These are phyloP conservation scores for Plectropomus leopardus DNA, from an alignment of 2,113 vertebrate species.

Conservation along the genomic window DNA sequence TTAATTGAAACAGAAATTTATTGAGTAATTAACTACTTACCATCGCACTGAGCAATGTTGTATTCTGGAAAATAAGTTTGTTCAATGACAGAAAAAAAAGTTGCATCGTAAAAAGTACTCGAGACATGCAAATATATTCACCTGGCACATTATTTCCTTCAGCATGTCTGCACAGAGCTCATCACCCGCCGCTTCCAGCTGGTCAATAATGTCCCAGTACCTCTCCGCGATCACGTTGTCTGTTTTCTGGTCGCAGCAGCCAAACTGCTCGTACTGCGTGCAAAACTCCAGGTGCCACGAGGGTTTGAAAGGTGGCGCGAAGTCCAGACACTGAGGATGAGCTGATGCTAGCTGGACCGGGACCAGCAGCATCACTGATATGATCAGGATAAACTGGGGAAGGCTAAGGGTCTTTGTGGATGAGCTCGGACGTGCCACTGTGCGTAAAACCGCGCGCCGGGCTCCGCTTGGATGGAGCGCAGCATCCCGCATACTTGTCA, in stretches of 20 bases:
- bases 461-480: slow-evolving; percentile 24
- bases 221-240: slow-evolving; percentile 85
- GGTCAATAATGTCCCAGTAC: slow-evolving; percentile 86
- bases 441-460: slow-evolving; percentile 46
- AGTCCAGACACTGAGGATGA: slow-evolving; percentile 92
- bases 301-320: slow-evolving; percentile 86
- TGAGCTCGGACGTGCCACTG: background rate
- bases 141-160: slow-evolving; percentile 91
- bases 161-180: slow-evolving; percentile 84
- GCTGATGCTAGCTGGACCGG: slow-evolving; percentile 62
- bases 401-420: background rate
- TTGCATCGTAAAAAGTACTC: background rate
- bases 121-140: slow-evolving; percentile 42
- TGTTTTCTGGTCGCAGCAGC: slow-evolving; percentile 88
- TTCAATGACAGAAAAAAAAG: background rate
- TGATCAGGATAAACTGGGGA: background rate
- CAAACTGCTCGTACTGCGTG: slow-evolving; percentile 86
- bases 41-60: background rate
- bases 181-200: slow-evolving; percentile 72
- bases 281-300: slow-evolving; percentile 88
- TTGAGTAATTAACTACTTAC: too few species aligned
- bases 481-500: slow-evolving; percentile 62
- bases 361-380: slow-evolving; percentile 55
- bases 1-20: background rate
- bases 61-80: background rate